Base-by-base conservation (phyloP, 2,888 invertebrate species). In the Pterostichus madidus region DNA sequence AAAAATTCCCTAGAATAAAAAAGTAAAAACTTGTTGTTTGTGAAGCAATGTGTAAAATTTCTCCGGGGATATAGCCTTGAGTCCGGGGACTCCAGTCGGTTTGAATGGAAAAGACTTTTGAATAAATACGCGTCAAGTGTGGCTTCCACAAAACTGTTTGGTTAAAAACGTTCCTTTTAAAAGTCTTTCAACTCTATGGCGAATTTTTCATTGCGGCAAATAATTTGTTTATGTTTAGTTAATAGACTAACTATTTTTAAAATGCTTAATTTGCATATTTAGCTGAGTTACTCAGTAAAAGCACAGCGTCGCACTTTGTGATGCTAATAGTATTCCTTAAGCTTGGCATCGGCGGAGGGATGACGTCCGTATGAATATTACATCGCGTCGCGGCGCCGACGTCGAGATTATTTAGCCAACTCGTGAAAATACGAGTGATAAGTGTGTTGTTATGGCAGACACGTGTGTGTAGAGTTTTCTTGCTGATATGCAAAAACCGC, bases 221-320 rank as follows among this genome's bases (percentile, higher is more conserved):
- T 39, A 49, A 49, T 49, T 49, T 49, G n/a, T 49, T 49, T 49
- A 49, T 49, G n/a, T 49, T 2, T 49, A 10, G 49, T 49, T 49
- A 49, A 49, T 49, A 49, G 49, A 11, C 8, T 49, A 49, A 49
- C 49, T 49, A 49, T 49, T 49, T 49, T 13, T 4, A 49, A 49
- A 49, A 49, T 11, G 49, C n/a, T 13, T 11, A 49, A 49, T 49
- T 49, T 49, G 13, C 49, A 49, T 49, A 49, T 49, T 49, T 49
- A 49, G 5, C 49, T 2, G 13, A 49, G 49, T 0, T 11, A 49
- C 5, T 3, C 5, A 4, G 49, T 10, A 49, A 49, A 49, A 49
- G 49, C 49, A 49, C 49, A 49, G 49, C 49, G 13, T 13, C n/a
- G 49, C n/a, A 49, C 49, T 49, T 49, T 49, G 49, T 49, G 49